Evolutionary conservation across 2,797 vertebrate genomes (phyloP), one percentile per base, ranked within the genome.

Genomic region (Vipera latastei): DNA sequence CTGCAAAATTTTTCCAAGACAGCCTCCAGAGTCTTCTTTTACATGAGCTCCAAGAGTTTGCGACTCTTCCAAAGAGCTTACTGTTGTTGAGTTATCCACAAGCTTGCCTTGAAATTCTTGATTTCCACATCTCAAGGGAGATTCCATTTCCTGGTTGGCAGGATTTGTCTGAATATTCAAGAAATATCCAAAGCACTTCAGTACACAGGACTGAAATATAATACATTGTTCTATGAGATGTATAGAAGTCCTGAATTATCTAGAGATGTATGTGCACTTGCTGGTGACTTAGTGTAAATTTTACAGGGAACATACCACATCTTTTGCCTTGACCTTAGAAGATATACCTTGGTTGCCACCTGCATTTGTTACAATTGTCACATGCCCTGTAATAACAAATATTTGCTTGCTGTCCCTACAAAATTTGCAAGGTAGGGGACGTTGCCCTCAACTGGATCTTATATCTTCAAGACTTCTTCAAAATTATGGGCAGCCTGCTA

Each of bases 361-460:
- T 93, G 90, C 94, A 69, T 91, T 38, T 90, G 0, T 0, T 89
- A 89, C 12, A 26, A 22, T 26, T 88, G 90, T 12, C 48, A 18
- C 13, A 32, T 65, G 57, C 18, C 94, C 95, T 96, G 93, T 95
- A 97, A 96, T 96, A 96, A 96, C 92, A 95, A 95, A 96, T 96
- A 95, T 94, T 96, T 95, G 94, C 94, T 95, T 94, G 92, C 92
- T 94, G 95, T 94, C 95, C 96, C 95, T 96, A 96, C 96, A 96
- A 96, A 96, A 95, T 93, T 95, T 94, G 94, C 18, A 11, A 22
- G 38, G 73, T 22, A 11, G 20, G 90, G 87, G 91, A 92, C 94
- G 94, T 93, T 95, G 94, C 91, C 95, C 95, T 95, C 87, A 87
- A 61, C 86, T 90, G 93, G 94, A 96, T 96, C 96, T 96, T 88